A percentile compares a stretch with the other conserved stretches of the same genome.
phyloP scores from a whole-genome alignment of 2,113 vertebrate species.

The Nyctereutes procyonoides region DNA sequence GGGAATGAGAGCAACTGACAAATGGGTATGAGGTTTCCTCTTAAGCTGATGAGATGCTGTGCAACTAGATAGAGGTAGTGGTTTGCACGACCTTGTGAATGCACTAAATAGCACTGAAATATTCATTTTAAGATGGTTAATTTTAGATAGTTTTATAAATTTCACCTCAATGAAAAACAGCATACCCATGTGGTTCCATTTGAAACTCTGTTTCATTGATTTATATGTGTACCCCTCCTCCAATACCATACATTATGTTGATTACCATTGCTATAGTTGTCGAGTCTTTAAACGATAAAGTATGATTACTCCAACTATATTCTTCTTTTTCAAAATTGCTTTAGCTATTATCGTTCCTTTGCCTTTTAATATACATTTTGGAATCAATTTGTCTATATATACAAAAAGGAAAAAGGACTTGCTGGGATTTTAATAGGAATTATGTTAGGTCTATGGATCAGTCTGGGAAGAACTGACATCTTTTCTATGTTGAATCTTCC shows the following conservation, averaged over 20 bases:
- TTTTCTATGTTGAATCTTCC: neutral
- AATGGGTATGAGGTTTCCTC: neutral
- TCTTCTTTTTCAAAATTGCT: neutral
- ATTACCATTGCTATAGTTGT: neutral
- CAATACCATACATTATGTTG: neutral
- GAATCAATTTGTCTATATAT: neutral
- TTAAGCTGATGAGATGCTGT: neutral
- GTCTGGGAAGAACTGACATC: neutral
- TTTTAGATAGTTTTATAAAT: neutral
- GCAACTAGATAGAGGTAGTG: neutral
- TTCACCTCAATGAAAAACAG: neutral
- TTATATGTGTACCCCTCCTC: neutral
- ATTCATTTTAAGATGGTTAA: neutral
- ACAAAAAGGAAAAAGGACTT: neutral
- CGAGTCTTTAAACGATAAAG: conserved; percentile 5
- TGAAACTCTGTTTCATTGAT: neutral
- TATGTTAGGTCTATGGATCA: neutral
- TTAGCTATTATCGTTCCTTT: neutral
- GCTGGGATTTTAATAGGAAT: neutral
- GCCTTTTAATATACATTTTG: neutral
- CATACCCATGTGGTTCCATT: neutral
- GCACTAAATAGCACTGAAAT: neutral
- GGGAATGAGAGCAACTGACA: neutral
- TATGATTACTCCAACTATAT: neutral
- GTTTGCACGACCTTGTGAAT: neutral